These are phyloP conservation scores for Phrynocephalus versicolor DNA, from an alignment of 2,113 vertebrate species.

Conservation along the genomic window DNA sequence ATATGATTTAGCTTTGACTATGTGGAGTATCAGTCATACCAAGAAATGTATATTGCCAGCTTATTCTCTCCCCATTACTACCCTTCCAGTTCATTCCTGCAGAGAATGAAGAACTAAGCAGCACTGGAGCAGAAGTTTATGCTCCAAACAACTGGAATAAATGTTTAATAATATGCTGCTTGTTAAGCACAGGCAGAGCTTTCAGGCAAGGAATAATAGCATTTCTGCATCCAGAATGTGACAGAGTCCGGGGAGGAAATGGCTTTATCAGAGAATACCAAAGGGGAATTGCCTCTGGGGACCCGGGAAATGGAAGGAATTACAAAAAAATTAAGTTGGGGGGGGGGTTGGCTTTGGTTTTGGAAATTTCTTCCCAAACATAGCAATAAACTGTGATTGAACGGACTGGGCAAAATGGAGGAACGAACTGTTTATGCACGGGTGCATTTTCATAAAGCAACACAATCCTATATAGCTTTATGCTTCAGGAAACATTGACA, in stretches of 20 bases:
- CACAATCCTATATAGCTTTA: background rate
- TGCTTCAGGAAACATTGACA: background rate
- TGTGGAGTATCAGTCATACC: background rate
- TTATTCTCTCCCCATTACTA: background rate
- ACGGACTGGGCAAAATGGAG: background rate
- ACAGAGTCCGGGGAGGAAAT: constrained; percentile 11
- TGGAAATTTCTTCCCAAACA: background rate
- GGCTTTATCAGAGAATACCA: background rate
- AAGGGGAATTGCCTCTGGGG: background rate
- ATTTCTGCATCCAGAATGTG: constrained; percentile 11
- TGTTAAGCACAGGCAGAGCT: constrained; percentile 10
- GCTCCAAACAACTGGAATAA: constrained; percentile 29
- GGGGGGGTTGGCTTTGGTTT: background rate
- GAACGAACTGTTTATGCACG: background rate
- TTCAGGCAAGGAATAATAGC: background rate
- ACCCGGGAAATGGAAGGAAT: background rate
- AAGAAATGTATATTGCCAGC: background rate
- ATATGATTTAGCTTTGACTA: background rate
- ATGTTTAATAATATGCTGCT: constrained; percentile 32
- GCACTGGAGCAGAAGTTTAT: constrained; percentile 23
- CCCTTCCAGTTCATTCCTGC: constrained; percentile 9
- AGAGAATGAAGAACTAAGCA: constrained; percentile 36
- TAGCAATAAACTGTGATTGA: background rate
- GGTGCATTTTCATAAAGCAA: constrained; percentile 4
- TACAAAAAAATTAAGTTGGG: background rate